Percentiles rank a stretch among this genome's conserved stretches.
Conservation (phyloP, 2,888 invertebrate species). For the Orthosia gothica region DNA sequence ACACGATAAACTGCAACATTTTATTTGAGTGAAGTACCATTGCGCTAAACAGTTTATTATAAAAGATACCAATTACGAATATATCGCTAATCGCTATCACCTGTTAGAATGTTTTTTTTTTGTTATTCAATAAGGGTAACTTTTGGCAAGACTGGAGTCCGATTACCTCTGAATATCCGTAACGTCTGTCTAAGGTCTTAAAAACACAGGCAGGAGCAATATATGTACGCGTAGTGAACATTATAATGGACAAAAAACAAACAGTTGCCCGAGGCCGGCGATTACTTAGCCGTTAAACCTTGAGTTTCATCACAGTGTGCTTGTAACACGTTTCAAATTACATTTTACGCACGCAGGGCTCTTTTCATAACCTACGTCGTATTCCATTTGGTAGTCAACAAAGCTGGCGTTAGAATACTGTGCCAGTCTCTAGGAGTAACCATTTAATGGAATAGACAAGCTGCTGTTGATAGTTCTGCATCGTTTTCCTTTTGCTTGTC, state of each 20-base stretch:
- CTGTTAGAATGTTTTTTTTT: too few species aligned
- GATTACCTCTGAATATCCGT: too few species aligned
- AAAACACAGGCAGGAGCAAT: too few species aligned
- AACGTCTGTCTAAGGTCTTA: too few species aligned
- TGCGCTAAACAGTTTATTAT: too few species aligned
- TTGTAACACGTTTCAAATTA: constrained; percentile 76
- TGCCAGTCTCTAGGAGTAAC: constrained; percentile 54
- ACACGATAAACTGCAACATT: too few species aligned
- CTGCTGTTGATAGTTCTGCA: background rate
- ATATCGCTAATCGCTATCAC: too few species aligned
- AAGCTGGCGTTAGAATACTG: constrained; percentile 68
- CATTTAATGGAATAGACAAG: constrained; percentile 55
- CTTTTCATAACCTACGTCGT: constrained; percentile 75
- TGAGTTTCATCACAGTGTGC: constrained; percentile 49
- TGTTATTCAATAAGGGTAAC: too few species aligned
- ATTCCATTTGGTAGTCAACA: constrained; percentile 77
- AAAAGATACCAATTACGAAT: too few species aligned
- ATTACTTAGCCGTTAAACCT: constrained; percentile 28
- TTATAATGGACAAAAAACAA: constrained; percentile 24
- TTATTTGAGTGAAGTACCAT: too few species aligned
- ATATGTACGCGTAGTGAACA: background rate
- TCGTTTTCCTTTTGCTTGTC: background rate
- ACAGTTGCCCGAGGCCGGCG: background rate
- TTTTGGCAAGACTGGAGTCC: too few species aligned
- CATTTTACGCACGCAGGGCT: constrained; percentile 71